Percentiles rank a stretch among this genome's conserved stretches.
Evolutionary conservation across 1,140 invertebrate genomes (phyloP).

Genomic region (Drosophila kohkoa): DNA sequence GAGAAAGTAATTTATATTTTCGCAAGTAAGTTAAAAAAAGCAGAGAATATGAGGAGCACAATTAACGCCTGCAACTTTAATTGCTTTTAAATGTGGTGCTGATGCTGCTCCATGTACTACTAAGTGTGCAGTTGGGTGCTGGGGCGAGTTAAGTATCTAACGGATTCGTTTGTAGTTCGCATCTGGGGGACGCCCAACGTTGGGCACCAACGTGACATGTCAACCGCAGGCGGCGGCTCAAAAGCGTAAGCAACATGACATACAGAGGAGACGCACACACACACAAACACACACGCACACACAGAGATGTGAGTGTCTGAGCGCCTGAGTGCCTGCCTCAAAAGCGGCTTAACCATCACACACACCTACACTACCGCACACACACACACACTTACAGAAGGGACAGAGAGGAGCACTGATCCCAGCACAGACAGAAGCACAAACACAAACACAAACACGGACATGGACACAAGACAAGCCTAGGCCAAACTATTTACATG

Average conservation of each 20-base stretch:
- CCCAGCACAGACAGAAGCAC: conserved; percentile 27
- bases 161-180: conserved; percentile 26
- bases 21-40: conserved; percentile 43
- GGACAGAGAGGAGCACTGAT: conserved; percentile 11
- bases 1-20: conserved; percentile 69
- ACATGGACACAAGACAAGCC: conserved; percentile 13
- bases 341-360: conserved; percentile 73
- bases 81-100: conserved; percentile 71
- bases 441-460: conserved; percentile 15
- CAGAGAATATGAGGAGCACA: conserved; percentile 44
- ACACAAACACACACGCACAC: conserved; percentile 21
- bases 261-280: conserved; percentile 17
- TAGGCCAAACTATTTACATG: conserved; percentile 77
- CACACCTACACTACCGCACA: no score
- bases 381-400: conserved; percentile 15
- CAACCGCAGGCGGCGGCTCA: conserved; percentile 77
- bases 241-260: conserved; percentile 71
- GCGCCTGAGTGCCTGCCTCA: conserved; percentile 67
- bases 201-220: conserved; percentile 60
- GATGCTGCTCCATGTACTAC: background rate
- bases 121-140: background rate
- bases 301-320: conserved; percentile 37
- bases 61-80: conserved; percentile 79
- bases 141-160: conserved; percentile 15
- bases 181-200: conserved; percentile 1